Conservation (phyloP, 2,888 invertebrate species). For the Epsilonema sp. region DNA sequence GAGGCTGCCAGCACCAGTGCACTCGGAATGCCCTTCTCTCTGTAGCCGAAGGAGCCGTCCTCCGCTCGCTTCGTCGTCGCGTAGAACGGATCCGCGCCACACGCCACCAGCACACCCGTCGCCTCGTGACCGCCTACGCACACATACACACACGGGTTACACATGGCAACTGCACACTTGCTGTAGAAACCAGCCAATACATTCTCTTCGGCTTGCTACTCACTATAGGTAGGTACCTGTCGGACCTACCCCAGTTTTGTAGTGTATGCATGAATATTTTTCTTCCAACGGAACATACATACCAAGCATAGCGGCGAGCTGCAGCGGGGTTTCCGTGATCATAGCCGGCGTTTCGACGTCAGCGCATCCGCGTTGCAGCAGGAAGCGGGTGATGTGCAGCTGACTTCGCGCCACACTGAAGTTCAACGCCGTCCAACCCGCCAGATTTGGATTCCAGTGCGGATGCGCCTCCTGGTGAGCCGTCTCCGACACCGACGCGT, state of each 20-base stretch:
- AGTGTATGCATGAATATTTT: too few relatives aligned
- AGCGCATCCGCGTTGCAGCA: slow-evolving; percentile 52
- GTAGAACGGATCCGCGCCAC: slow-evolving; percentile 68
- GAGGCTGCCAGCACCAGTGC: slow-evolving; percentile 72
- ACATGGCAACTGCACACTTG: too few relatives aligned
- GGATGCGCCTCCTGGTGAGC: slow-evolving; percentile 7
- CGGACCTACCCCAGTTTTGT: too few relatives aligned
- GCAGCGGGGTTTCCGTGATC: slow-evolving; percentile 65
- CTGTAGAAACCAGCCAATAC: too few relatives aligned
- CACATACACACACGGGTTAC: too few relatives aligned
- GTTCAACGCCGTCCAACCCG: slow-evolving; percentile 59
- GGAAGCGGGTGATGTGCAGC: slow-evolving; percentile 36
- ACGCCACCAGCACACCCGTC: slow-evolving; percentile 53
- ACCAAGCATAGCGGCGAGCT: slow-evolving; percentile 46
- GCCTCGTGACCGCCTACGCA: slow-evolving; percentile 41
- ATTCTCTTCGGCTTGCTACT: too few relatives aligned
- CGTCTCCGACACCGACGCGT: slow-evolving; percentile 9
- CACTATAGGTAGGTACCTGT: too few relatives aligned
- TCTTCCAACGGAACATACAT: too few relatives aligned
- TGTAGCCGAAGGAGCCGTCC: slow-evolving; percentile 33
- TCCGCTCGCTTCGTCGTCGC: slow-evolving; percentile 51
- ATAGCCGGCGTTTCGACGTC: slow-evolving; percentile 43
- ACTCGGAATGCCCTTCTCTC: slow-evolving; percentile 54
- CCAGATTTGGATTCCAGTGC: neutral
- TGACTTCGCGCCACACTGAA: slow-evolving; percentile 46